A percentile compares a stretch with the other conserved stretches of the same genome.
phyloP scores from a whole-genome alignment of 1,140 invertebrate species.

The Araneus ventricosus region DNA sequence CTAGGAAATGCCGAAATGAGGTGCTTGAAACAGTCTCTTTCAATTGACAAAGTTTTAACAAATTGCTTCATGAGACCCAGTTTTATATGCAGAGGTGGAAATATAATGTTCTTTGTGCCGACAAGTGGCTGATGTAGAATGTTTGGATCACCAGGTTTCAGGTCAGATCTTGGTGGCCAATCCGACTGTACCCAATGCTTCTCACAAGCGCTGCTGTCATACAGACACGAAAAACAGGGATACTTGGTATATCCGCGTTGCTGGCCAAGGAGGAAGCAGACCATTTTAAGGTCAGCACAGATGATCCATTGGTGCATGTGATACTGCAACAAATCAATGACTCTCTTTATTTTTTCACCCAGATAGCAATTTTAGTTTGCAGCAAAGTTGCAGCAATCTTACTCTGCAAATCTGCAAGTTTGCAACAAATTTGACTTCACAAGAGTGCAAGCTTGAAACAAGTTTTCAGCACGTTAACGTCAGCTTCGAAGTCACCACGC shows the following conservation, averaged over 20 bases:
- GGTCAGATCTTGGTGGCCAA: slow-evolving; percentile 14
- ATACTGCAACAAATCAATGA: neutral
- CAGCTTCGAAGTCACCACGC: no score
- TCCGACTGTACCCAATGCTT: slow-evolving; percentile 4
- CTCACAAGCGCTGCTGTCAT: neutral
- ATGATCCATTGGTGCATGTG: neutral
- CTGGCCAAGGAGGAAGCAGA: no score
- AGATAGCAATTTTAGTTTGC: no score
- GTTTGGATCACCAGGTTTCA: neutral
- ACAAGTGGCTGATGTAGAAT: neutral
- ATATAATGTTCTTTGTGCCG: neutral
- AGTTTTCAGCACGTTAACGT: no score
- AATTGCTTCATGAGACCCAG: slow-evolving; percentile 74
- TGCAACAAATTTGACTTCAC: no score
- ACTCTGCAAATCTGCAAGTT: no score
- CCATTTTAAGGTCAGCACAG: neutral
- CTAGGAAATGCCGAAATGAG: slow-evolving; percentile 76
- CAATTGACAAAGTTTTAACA: slow-evolving; percentile 67
- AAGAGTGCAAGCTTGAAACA: no score
- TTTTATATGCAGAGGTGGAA: slow-evolving; percentile 79
- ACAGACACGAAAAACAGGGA: neutral
- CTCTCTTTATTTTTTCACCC: neutral
- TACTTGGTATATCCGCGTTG: neutral
- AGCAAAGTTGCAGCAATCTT: no score
- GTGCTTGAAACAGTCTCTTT: slow-evolving; percentile 78